A percentile compares a stretch with the other conserved stretches of the same genome.
Conservation (phyloP, 2,113 vertebrate species). For the Megaptera novaeangliae region DNA sequence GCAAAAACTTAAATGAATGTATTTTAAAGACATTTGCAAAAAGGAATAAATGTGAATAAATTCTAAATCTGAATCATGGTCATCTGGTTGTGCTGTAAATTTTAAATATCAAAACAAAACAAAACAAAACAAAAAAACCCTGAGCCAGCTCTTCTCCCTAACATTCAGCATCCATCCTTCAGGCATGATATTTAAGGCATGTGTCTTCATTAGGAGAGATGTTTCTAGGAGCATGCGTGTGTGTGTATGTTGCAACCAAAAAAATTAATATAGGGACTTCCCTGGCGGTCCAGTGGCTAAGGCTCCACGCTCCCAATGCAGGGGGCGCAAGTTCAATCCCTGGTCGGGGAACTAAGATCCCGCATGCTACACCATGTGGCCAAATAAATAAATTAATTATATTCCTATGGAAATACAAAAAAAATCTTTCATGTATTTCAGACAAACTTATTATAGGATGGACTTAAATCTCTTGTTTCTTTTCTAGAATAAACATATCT, state of each 20-base stretch:
- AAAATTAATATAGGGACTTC: not conserved
- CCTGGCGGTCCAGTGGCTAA: too few species aligned
- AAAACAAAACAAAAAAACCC: not conserved
- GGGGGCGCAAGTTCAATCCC: too few species aligned
- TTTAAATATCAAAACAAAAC: not conserved
- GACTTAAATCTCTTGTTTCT: not conserved
- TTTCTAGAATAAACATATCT: not conserved
- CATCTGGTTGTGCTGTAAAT: not conserved
- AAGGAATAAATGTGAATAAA: not conserved
- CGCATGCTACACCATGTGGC: too few species aligned
- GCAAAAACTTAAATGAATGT: not conserved
- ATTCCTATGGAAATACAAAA: too few species aligned
- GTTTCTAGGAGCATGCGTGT: not conserved
- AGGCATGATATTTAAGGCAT: not conserved
- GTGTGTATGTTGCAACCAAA: not conserved
- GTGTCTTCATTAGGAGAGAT: not conserved
- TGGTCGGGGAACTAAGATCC: too few species aligned
- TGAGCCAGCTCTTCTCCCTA: not conserved
- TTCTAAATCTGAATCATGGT: not conserved
- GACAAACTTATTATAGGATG: not conserved
- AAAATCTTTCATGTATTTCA: not conserved
- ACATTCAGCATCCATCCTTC: not conserved
- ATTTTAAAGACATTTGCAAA: constrained; percentile 3
- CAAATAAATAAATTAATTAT: too few species aligned
- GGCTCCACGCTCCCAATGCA: too few species aligned